These are phyloP conservation scores for Pygmarrhopalites habei DNA, from an alignment of 1,140 invertebrate species.

Conservation along the genomic window DNA sequence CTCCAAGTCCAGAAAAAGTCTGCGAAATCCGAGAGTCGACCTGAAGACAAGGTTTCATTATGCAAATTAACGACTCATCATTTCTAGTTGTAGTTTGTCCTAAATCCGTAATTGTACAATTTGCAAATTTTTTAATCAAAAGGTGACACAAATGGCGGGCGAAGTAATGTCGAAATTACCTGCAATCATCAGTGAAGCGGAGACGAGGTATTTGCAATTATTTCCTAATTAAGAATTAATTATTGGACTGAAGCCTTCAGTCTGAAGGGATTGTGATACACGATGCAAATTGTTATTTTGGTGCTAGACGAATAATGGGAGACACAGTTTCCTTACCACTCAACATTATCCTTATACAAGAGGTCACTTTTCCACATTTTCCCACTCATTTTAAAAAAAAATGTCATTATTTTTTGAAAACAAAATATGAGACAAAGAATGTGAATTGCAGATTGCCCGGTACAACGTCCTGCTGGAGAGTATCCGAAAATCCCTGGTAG, in stretches of 20 bases:
- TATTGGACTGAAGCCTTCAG: no score
- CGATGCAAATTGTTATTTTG: no score
- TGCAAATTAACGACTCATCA: background rate
- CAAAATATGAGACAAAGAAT: no score
- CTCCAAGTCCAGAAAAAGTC: conserved; percentile 53
- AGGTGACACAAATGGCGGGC: conserved; percentile 47
- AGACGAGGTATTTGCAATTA: no score
- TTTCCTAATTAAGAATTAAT: no score
- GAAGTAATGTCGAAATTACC: conserved; percentile 67
- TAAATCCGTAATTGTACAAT: background rate
- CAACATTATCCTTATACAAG: conserved; percentile 73
- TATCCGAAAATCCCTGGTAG: conserved; percentile 53
- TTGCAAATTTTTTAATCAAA: background rate
- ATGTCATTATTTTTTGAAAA: no score
- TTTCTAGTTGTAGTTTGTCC: background rate
- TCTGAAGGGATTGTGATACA: no score
- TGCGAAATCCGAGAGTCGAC: conserved; percentile 9
- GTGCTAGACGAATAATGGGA: conserved; percentile 63
- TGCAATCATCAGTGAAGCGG: conserved; percentile 63
- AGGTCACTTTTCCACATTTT: no score
- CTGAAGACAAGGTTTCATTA: conserved; percentile 16
- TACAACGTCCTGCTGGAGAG: conserved; percentile 55
- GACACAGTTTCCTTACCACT: conserved; percentile 58
- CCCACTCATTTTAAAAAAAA: no score
- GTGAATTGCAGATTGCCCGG: conserved; percentile 48